phyloP scores from a whole-genome alignment of 2,797 vertebrate genomes.

The Parauchenoglanis punctatus region DNA sequence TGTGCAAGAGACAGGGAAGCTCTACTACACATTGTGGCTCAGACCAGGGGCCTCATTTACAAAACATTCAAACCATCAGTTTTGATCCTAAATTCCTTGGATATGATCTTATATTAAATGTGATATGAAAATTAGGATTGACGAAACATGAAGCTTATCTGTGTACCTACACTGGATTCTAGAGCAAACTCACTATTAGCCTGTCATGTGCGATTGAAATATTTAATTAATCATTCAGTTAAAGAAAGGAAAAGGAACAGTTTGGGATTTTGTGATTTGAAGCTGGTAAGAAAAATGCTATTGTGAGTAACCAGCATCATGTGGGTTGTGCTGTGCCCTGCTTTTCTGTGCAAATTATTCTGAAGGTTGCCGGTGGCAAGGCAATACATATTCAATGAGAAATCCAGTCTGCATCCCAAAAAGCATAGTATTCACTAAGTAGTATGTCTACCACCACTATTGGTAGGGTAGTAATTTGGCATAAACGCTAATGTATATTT shows the following conservation, averaged over 20 bases:
- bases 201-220: background rate
- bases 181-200: background rate
- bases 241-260: background rate
- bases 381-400: slow-evolving; percentile 14
- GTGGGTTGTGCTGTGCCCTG: background rate
- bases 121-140: background rate
- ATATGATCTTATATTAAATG: background rate
- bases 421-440: background rate
- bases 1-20: slow-evolving; percentile 27
- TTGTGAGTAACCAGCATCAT: background rate
- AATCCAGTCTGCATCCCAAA: slow-evolving; percentile 15
- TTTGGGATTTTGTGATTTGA: background rate
- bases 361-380: slow-evolving; percentile 14
- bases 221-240: background rate
- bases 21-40: slow-evolving; percentile 24
- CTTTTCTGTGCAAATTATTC: slow-evolving; percentile 24
- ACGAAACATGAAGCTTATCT: background rate
- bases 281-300: background rate
- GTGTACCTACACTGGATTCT: background rate
- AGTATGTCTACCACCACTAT: background rate
- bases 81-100: background rate
- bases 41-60: background rate
- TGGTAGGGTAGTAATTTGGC: background rate
- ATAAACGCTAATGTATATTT: background rate
- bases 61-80: background rate